Evolutionary conservation across 2,113 vertebrate genomes (phyloP).

Genomic region (Python bivittatus): DNA sequence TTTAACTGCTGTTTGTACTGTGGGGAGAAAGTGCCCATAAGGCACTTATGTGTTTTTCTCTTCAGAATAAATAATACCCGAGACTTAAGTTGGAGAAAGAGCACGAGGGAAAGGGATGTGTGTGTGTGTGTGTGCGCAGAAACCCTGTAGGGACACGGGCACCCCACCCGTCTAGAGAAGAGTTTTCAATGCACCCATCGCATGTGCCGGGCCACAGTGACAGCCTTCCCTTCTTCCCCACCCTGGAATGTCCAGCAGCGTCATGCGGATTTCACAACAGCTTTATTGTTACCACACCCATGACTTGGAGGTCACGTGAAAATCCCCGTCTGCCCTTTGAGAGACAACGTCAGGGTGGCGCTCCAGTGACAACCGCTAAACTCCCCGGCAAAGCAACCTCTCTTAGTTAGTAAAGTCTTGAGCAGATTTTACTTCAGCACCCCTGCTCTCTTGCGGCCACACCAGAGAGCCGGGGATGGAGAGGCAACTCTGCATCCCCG

Average conservation of each 20-base stretch:
- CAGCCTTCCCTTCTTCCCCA: no score
- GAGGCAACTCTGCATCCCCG: not conserved
- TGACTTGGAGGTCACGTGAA: not conserved
- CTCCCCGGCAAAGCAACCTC: not conserved
- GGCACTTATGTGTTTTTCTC: not conserved
- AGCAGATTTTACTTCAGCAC: not conserved
- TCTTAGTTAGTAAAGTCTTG: no score
- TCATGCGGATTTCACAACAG: not conserved
- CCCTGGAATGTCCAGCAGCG: not conserved
- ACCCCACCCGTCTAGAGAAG: no score
- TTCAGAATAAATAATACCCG: not conserved
- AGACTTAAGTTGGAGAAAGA: not conserved
- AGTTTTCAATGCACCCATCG: not conserved
- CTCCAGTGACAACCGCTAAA: not conserved
- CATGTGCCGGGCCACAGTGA: not conserved
- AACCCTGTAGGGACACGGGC: not conserved
- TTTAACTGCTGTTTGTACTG: not conserved
- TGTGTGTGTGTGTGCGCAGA: no score
- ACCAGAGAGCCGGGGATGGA: not conserved
- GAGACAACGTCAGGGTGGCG: not conserved
- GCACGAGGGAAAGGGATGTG: not conserved
- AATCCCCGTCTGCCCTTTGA: not conserved
- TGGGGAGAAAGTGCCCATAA: not conserved
- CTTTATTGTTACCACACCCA: constrained; percentile 6
- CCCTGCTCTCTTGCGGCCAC: not conserved